Base-by-base conservation (phyloP, 2,113 vertebrate genomes). In the Siphamia tubifer region DNA sequence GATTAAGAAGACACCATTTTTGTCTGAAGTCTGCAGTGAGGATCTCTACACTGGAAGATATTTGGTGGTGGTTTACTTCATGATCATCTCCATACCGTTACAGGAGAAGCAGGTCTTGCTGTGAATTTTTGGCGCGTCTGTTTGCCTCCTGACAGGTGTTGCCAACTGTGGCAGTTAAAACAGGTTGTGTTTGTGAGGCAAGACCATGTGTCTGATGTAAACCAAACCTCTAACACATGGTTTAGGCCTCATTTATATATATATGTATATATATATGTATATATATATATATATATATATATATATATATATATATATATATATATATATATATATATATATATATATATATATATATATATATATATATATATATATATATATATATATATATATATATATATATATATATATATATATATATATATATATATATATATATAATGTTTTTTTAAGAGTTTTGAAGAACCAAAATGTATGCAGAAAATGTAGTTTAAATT, bases 151-250 rank as follows among this genome's bases (percentile, higher is more conserved):
- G 24, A 31, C 89, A 90, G 89, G 84, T 90, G 89, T 64, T 24
- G 17, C 30, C 1, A 25, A 55, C 54, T 47, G 54, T 84, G 85
- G 30, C 89, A 84, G 89, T 90, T 89, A 72, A 74, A 74, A 45
- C 45, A 30, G 15, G 71, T 56, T 24, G 13, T 25, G 58, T 77
- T 57, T 78, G 68, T 75, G 72, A 64, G 68, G 60, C 51, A 63
- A 82, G 69, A 45, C 68, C 47, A 44, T 53, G 60, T 89, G 84
- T 89, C 79, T 89, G 85, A 90, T 91, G 42, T 8, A 77, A 80
- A 34, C 57, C 48, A 68, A 82, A 89, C 82, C 87, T 82, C 86
- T 86, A 28, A 83, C 91, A 91, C 84, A 89, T 86, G 86, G 78
- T 56, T 61, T 54, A 39, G 47, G 62, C 28, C 52, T 54, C 35